Conservation (phyloP, 2,888 invertebrate genomes). For the Pseudococcus longispinus region DNA sequence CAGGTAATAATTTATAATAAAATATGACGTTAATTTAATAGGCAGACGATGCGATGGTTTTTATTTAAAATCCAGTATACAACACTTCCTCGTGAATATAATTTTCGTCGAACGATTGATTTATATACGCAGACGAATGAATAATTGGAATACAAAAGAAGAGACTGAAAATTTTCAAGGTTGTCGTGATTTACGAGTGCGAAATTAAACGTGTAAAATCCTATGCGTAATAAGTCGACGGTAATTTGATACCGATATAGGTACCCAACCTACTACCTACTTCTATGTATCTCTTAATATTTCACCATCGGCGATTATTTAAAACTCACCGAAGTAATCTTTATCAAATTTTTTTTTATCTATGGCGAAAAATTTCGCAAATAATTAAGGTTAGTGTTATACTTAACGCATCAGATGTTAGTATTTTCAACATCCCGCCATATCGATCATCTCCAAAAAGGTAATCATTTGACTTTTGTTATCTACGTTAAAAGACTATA, state of each 20-base stretch:
- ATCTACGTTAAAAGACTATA: neutral
- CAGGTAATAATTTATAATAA: neutral
- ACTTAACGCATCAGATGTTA: neutral
- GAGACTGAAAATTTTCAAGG: conserved; percentile 23
- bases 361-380: neutral
- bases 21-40: neutral
- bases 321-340: neutral
- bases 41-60: neutral
- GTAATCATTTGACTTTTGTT: neutral
- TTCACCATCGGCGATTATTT: neutral
- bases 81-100: neutral
- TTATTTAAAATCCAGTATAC: neutral
- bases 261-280: neutral
- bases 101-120: neutral
- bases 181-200: neutral
- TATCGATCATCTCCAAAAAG: neutral
- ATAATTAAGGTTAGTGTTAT: conserved; percentile 32
- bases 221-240: neutral
- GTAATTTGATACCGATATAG: neutral
- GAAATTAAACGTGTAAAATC: conserved; percentile 22
- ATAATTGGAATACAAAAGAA: neutral
- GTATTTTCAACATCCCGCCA: neutral
- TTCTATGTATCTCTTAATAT: neutral
- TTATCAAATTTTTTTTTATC: conserved; percentile 29
- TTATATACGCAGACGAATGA: neutral